Conservation (phyloP, 2,797 vertebrate species). For the Pangasius sanitwongsei region DNA sequence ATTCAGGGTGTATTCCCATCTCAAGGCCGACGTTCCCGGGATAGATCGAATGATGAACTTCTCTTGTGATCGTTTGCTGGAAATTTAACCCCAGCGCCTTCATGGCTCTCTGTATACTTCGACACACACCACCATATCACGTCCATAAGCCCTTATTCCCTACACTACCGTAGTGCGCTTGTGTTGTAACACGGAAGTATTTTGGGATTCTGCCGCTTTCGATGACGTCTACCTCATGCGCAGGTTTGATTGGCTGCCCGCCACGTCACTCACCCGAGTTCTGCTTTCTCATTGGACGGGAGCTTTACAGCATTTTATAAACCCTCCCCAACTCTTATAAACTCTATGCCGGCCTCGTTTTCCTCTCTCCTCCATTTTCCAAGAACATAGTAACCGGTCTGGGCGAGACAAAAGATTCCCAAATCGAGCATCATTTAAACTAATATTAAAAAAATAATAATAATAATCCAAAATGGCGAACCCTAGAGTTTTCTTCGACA, state of each 20-base stretch:
- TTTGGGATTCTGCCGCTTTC: background rate
- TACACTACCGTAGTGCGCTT: background rate
- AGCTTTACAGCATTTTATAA: background rate
- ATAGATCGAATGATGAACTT: background rate
- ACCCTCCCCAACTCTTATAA: slow-evolving; percentile 22
- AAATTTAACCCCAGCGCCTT: background rate
- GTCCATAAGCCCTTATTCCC: background rate
- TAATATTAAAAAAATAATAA: background rate
- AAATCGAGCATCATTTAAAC: background rate
- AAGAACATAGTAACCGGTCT: background rate
- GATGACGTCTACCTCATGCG: background rate
- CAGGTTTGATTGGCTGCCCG: background rate
- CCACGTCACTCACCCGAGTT: background rate
- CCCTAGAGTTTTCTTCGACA: slow-evolving; percentile 83
- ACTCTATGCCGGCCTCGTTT: background rate
- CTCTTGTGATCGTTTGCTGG: background rate
- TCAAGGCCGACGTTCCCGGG: background rate
- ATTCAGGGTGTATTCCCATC: background rate
- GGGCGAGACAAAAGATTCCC: slow-evolving; percentile 25
- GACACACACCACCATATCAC: background rate
- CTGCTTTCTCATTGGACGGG: slow-evolving; percentile 31
- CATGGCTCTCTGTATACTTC: background rate
- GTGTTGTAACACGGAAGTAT: background rate
- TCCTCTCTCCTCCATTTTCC: slow-evolving; percentile 34
- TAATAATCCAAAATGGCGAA: slow-evolving; percentile 60